Evolutionary conservation across 2,797 vertebrate genomes (phyloP).

Genomic region (Fistularia commersonii): DNA sequence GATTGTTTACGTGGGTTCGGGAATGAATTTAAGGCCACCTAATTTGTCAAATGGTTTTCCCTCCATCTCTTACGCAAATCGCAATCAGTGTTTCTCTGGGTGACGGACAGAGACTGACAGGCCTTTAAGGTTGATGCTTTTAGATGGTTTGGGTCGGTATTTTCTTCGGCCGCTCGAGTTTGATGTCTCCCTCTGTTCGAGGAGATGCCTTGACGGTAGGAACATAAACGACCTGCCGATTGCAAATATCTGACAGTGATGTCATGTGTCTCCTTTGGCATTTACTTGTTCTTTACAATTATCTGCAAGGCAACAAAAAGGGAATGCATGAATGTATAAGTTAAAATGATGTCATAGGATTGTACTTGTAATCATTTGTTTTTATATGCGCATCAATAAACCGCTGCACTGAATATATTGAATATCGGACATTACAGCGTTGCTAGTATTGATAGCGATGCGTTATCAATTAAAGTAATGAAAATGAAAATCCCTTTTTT

Average conservation of each 20-base stretch:
- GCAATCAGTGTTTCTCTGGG: not conserved
- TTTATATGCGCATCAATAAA: too few species aligned
- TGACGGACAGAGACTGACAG: too few species aligned
- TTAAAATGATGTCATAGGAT: too few species aligned
- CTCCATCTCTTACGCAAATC: constrained; percentile 3
- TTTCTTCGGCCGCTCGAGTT: too few species aligned
- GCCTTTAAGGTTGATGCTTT: too few species aligned
- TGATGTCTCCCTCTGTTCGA: constrained; percentile 11
- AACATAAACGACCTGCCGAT: constrained; percentile 20
- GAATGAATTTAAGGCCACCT: not conserved
- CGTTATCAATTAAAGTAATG: too few species aligned
- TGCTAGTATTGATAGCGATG: too few species aligned
- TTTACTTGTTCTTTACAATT: constrained; percentile 5
- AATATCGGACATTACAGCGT: too few species aligned
- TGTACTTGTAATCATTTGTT: too few species aligned
- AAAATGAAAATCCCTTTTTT: too few species aligned
- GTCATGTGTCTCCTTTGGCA: constrained; percentile 21
- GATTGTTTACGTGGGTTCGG: constrained; percentile 7
- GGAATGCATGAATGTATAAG: not conserved
- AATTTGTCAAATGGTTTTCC: constrained; percentile 7
- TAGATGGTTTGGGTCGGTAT: too few species aligned
- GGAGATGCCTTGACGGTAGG: constrained; percentile 28
- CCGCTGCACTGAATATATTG: too few species aligned
- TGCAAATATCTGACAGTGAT: constrained; percentile 29
- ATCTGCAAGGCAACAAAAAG: not conserved